A percentile compares a stretch with the other conserved stretches of the same genome.
Evolutionary conservation across 2,888 invertebrate genomes (phyloP).

Genomic region (Apamea sordens): DNA sequence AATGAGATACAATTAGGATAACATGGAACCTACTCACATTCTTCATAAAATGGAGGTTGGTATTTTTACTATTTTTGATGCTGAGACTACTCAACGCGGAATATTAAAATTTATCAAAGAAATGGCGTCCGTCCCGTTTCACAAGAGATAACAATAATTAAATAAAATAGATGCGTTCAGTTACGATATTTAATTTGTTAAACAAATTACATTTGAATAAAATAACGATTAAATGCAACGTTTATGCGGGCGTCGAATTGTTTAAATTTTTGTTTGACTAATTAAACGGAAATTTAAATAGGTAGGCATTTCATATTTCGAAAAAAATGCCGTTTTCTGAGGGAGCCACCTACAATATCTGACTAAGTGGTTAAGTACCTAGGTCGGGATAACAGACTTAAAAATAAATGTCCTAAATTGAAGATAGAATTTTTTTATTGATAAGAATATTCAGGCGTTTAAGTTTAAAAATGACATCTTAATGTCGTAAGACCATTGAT

Average conservation of each 20-base stretch:
- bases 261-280: slow-evolving; percentile 27
- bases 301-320: slow-evolving; percentile 15
- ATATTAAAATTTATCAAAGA: not conserved
- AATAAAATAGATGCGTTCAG: slow-evolving; percentile 13
- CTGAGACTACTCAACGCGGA: not conserved
- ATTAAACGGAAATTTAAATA: slow-evolving; percentile 16
- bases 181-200: slow-evolving; percentile 7
- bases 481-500: not conserved
- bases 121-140: slow-evolving; percentile 1
- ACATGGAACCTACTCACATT: slow-evolving; percentile 2
- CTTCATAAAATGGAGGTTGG: not conserved
- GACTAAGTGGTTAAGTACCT: not conserved
- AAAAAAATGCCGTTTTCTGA: not conserved
- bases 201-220: slow-evolving; percentile 53
- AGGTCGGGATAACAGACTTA: not conserved
- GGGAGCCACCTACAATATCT: not conserved
- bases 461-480: not conserved
- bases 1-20: slow-evolving; percentile 52
- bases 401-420: not conserved
- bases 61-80: not conserved
- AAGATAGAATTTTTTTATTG: not conserved
- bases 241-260: slow-evolving; percentile 31
- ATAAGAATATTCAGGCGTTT: not conserved
- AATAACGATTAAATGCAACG: slow-evolving; percentile 45
- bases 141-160: not conserved